Conservation (phyloP, 2,888 invertebrate species). For the Punctoribates punctum region DNA sequence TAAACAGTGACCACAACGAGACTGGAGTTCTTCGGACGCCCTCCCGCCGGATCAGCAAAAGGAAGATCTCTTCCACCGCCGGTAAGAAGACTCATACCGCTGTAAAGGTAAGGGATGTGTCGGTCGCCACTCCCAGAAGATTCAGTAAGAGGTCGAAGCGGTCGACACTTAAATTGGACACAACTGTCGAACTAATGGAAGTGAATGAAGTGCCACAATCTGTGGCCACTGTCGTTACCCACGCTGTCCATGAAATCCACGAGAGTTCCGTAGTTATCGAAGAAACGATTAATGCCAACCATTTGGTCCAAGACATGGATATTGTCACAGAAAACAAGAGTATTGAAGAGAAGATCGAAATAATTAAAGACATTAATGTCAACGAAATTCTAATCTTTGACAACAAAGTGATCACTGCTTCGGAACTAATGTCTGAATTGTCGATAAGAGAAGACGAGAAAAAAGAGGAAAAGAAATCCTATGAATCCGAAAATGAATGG, state of each 20-base stretch:
- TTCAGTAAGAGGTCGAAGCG: background rate
- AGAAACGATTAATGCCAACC: too few species aligned
- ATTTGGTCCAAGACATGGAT: too few species aligned
- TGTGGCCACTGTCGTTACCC: too few species aligned
- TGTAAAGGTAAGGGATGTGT: background rate
- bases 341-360: background rate
- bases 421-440: conserved; percentile 15
- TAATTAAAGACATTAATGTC: background rate
- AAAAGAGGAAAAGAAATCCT: background rate
- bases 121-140: background rate
- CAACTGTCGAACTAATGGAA: background rate
- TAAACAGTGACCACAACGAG: background rate
- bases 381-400: background rate
- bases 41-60: conserved; percentile 9
- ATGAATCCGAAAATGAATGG: conserved; percentile 22
- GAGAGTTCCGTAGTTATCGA: too few species aligned
- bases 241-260: too few species aligned
- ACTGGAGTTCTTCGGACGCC: background rate
- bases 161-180: background rate
- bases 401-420: background rate
- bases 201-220: background rate
- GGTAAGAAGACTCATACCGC: too few species aligned
- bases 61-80: background rate
- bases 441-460: background rate
- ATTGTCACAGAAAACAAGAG: background rate